Conservation (phyloP, 1,140 invertebrate species). For the Holcopasites calliopsidis region DNA sequence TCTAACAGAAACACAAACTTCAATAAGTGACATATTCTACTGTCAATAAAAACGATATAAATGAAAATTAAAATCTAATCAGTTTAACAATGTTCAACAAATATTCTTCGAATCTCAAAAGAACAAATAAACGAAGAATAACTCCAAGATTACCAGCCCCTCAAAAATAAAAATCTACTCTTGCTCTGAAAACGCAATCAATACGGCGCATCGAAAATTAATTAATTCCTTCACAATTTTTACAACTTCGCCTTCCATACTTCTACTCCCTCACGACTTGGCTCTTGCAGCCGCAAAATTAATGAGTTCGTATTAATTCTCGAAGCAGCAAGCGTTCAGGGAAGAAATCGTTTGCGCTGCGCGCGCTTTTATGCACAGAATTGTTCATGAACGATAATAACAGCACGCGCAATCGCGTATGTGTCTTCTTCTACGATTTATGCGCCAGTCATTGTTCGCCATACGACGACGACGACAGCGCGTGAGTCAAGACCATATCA, state of each 20-base stretch:
- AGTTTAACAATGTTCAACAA: slow-evolving; percentile 7
- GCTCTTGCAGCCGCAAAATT: not conserved
- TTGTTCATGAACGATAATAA: slow-evolving; percentile 50
- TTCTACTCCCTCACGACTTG: not conserved
- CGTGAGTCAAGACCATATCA: slow-evolving; percentile 48
- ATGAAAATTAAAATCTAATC: not conserved
- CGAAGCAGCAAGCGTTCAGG: slow-evolving; percentile 3
- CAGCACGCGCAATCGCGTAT: slow-evolving; percentile 44
- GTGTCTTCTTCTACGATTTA: slow-evolving; percentile 53
- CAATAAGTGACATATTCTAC: not conserved
- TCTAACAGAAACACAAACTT: not conserved
- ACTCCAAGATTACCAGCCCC: too few species aligned
- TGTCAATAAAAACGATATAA: too few species aligned
- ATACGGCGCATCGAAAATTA: not conserved
- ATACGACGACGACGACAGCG: slow-evolving; percentile 53
- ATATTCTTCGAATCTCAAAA: too few species aligned
- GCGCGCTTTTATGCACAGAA: slow-evolving; percentile 32
- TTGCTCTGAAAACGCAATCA: not conserved
- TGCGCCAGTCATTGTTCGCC: slow-evolving; percentile 56
- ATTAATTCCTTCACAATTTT: not conserved
- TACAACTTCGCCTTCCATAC: not conserved
- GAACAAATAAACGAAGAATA: too few species aligned
- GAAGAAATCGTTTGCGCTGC: slow-evolving; percentile 7
- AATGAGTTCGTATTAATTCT: slow-evolving; percentile 25
- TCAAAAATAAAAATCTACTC: too few species aligned